These are phyloP conservation scores for Crotalus horridus DNA, from an alignment of 2,113 vertebrate genomes.

Conservation along the genomic window DNA sequence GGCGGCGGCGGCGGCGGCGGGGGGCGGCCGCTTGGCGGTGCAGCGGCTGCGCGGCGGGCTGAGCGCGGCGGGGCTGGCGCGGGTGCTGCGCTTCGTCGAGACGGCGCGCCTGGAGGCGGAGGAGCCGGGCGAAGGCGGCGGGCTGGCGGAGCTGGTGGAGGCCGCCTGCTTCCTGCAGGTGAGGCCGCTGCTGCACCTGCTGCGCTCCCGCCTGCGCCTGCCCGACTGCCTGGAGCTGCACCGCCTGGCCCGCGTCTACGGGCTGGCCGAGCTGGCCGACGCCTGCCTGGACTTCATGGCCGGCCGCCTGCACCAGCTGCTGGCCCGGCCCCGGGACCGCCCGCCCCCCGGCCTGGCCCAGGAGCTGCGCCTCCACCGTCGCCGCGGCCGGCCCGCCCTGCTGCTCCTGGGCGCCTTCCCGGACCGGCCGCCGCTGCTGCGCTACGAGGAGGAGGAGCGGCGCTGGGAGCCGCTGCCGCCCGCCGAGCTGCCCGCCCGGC, in stretches of 20 bases:
- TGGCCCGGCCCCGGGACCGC: constrained; percentile 73
- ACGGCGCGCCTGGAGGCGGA: constrained; percentile 63
- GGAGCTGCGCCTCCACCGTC: constrained; percentile 78
- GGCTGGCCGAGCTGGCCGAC: constrained; percentile 80
- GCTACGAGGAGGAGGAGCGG: constrained; percentile 80
- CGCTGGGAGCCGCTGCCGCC: constrained; percentile 82
- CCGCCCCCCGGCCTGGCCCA: constrained; percentile 69
- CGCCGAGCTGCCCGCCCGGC: constrained; percentile 80
- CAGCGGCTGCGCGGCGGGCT: constrained; percentile 90
- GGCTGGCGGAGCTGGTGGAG: constrained; percentile 86
- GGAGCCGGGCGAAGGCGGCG: constrained; percentile 53
- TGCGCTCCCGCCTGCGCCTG: constrained; percentile 80
- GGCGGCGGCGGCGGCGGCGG: constrained; percentile 66
- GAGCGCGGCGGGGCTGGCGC: constrained; percentile 84
- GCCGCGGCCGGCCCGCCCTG: constrained; percentile 76
- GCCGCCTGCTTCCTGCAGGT: constrained; percentile 92
- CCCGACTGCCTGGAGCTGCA: constrained; percentile 88
- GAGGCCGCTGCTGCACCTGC: constrained; percentile 82
- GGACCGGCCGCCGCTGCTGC: constrained; percentile 68
- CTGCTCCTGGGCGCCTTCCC: constrained; percentile 51
- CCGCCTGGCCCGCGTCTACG: constrained; percentile 86
- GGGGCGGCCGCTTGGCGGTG: constrained; percentile 74
- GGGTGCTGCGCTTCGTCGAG: constrained; percentile 91
- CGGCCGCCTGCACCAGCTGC: constrained; percentile 83
- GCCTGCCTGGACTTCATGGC: constrained; percentile 87